Percentiles rank a stretch among this genome's conserved stretches.
Conservation (phyloP, 1,140 invertebrate species). For the Latrodectus geometricus region DNA sequence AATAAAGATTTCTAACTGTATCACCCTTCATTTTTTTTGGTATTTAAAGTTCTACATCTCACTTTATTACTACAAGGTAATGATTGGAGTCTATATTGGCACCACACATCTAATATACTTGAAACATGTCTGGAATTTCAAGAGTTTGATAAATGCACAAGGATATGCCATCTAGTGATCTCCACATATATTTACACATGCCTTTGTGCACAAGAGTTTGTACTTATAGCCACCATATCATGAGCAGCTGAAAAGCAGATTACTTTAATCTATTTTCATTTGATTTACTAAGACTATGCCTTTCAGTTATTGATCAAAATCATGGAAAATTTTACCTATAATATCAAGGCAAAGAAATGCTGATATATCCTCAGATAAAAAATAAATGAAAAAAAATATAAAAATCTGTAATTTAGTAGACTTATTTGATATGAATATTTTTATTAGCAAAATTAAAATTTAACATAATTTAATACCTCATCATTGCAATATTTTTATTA, state of each 20-base stretch:
- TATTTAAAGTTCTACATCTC: background rate
- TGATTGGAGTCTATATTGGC: background rate
- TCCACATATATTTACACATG: background rate
- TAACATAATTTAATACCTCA: too few relatives aligned
- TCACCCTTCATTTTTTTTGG: background rate
- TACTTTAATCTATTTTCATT: too few relatives aligned
- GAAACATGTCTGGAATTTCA: background rate
- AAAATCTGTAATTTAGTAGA: too few relatives aligned
- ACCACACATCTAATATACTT: background rate
- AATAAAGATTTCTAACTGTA: background rate
- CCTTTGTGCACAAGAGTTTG: background rate
- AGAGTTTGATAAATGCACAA: background rate
- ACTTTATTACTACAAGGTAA: background rate
- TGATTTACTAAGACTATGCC: too few relatives aligned
- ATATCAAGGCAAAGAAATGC: too few relatives aligned
- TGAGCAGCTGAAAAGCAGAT: background rate
- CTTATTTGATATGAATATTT: too few relatives aligned
- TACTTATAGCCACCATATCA: background rate
- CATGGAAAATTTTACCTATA: too few relatives aligned
- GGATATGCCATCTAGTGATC: background rate
- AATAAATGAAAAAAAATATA: too few relatives aligned
- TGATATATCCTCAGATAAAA: too few relatives aligned
- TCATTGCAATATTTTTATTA: too few relatives aligned
- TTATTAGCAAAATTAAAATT: too few relatives aligned
- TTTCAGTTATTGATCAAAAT: too few relatives aligned